Evolutionary conservation across 1,140 invertebrate genomes (phyloP).

Genomic region (Drosophila ohnishii): DNA sequence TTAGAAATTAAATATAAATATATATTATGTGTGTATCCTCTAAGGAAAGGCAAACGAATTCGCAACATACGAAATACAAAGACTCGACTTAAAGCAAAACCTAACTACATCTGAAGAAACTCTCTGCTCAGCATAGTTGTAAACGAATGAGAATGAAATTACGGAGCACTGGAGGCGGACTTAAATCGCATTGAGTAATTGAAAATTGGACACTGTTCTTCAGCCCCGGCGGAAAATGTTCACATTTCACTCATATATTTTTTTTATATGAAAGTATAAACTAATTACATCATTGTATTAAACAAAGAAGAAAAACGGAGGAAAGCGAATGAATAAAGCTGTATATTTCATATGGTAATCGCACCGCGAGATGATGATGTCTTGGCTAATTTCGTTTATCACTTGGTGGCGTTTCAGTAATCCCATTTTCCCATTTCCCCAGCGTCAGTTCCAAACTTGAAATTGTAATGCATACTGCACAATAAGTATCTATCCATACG

Average conservation of each 20-base stretch:
- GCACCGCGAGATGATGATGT: slow-evolving; percentile 8
- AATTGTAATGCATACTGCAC: slow-evolving; percentile 51
- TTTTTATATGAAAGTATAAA: slow-evolving; percentile 62
- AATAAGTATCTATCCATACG: slow-evolving; percentile 27
- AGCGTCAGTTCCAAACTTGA: slow-evolving; percentile 11
- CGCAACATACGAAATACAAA: slow-evolving; percentile 73
- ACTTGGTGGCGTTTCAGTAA: slow-evolving; percentile 40
- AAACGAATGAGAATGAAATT: slow-evolving; percentile 33
- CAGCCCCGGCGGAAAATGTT: slow-evolving; percentile 24
- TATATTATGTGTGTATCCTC: slow-evolving; percentile 57
- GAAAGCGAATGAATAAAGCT: slow-evolving; percentile 72
- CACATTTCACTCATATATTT: slow-evolving; percentile 42
- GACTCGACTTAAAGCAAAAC: slow-evolving; percentile 68
- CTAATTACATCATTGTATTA: slow-evolving; percentile 66
- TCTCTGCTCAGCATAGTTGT: slow-evolving; percentile 77
- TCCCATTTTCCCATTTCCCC: slow-evolving; percentile 38
- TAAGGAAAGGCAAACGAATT: slow-evolving; percentile 73
- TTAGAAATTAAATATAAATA: slow-evolving; percentile 56
- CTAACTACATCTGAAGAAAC: slow-evolving; percentile 52
- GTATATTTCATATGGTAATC: slow-evolving; percentile 77
- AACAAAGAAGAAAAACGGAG: slow-evolving; percentile 17
- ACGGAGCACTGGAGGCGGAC: slow-evolving; percentile 15
- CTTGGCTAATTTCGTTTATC: slow-evolving; percentile 42
- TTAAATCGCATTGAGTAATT: slow-evolving; percentile 48
- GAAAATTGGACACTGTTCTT: slow-evolving; percentile 12